Evolutionary conservation across 2,888 invertebrate species (phyloP).

Genomic region (Leucophora obtusa): DNA sequence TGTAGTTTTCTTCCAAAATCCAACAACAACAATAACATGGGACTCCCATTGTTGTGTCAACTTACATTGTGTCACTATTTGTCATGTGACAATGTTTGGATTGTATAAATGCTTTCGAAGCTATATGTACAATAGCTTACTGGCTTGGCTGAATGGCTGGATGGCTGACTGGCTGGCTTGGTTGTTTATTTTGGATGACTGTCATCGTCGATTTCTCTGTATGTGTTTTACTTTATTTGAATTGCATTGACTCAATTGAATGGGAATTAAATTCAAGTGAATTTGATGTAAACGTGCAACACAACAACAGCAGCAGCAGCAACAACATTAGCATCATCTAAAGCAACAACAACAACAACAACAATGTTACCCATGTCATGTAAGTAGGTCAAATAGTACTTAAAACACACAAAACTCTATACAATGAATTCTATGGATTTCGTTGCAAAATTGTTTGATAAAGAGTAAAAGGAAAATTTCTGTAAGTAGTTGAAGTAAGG

Average conservation of each 20-base stretch:
- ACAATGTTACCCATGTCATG: constrained; percentile 46
- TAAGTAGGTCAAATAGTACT: constrained; percentile 63
- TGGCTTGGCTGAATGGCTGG: constrained; percentile 1
- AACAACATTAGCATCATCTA: constrained; percentile 31
- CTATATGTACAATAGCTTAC: not conserved
- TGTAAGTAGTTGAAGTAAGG: not conserved
- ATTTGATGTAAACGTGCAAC: constrained; percentile 62
- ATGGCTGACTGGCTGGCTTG: not conserved
- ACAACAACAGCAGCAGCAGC: constrained; percentile 16
- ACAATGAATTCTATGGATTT: constrained; percentile 38
- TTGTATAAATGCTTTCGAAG: constrained; percentile 35
- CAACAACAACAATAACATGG: constrained; percentile 43
- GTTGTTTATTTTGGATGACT: constrained; percentile 7
- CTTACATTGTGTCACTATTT: constrained; percentile 65
- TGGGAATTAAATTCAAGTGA: constrained; percentile 63
- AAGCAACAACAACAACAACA: constrained; percentile 31
- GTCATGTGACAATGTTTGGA: constrained; percentile 57
- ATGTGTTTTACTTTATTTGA: constrained; percentile 37
- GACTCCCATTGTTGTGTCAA: constrained; percentile 64
- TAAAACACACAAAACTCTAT: constrained; percentile 41
- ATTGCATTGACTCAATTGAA: constrained; percentile 62
- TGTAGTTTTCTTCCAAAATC: constrained; percentile 14
- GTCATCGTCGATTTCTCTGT: not conserved
- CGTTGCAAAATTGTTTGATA: not conserved
- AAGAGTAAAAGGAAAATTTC: constrained; percentile 21